Base-by-base conservation (phyloP, 2,888 invertebrate genomes). In the Acleris emargana region DNA sequence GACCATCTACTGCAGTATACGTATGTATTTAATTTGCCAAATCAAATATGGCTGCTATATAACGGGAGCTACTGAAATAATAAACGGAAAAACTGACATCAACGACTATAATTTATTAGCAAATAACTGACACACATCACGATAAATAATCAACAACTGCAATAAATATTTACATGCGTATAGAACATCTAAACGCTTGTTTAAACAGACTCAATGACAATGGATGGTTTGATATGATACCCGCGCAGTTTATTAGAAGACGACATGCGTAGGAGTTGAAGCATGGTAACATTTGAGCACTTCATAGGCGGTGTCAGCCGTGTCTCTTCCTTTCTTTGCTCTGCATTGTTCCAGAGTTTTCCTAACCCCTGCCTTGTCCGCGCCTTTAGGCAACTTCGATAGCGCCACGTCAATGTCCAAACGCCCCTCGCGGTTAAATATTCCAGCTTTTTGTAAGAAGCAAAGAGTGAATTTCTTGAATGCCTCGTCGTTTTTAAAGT, bases 381-480 rank as follows among this genome's bases (percentile, higher is more conserved):
- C 70, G 20, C 74, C 76, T 13, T 71, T 69, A 2, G 78, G 75
- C n/a, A 84, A 43, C 55, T 79, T 79, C 0, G 73, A 66, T 55
- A 77, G 76, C 16, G 83, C 70, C 0, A 73, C 77, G 0, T 85
- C 84, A 2, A 78, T 80, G 5, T 85, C 79, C 25, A 88, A 69
- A 52, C 79, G 75, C 4, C 86, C 88, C 18, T 75, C 71, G 3
- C 68, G 55, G n/a, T 75, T 70, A 3, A 70, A 67, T 6, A 77
- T 75, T 17, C 80, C 80, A n/a, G 82, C 64, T 55, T 79, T 81
- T 59, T 77, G 76, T 67, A 82, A 77, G 61, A 84, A 73, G 69
- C 91, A 91, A 45, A 82, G 76, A 3, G 83, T 62, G 47, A 83
- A 84, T n/a, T 83, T 80, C 70, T 82, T 84, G 3, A 86, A 71